Evolutionary conservation across 2,113 vertebrate species (phyloP), one percentile per base, ranked within the genome.

Genomic region (Siniperca chuatsi): DNA sequence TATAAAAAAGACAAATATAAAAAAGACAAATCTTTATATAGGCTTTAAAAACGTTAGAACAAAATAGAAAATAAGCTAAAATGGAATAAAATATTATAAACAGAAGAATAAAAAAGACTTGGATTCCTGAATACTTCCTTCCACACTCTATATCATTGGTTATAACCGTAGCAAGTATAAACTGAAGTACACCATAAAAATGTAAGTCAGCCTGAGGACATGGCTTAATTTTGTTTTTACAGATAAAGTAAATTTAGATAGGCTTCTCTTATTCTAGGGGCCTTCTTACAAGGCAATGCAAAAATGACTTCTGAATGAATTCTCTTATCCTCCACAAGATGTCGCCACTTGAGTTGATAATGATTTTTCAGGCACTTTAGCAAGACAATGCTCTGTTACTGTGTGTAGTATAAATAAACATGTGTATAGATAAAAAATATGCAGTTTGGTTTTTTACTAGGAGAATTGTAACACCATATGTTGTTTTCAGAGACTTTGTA

Each of bases 291-390:
- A 52, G 12, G 25, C 16, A 4, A 11, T 54, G 10, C 50, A 61
- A 12, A 18, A 64, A 46, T 44, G 1, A 8, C 15, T 29, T 29
- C 29, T 6, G 40, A 6, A 46, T 0, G 8, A 75, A 29, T 70
- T 78, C 44, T 60, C 25, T 25, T 37, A 35, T 21, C 6, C 0
- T 23, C 87, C 94, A 91, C 83, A 66, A 93, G 94, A 90, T 93
- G 95, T 67, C 92, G 40, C 83, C 29, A 83, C 8, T 0, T 71
- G 66, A 66, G 69, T 85, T 46, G 0, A 58, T 76, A 54, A 85
- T 77, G 8, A 46, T 25, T 20, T 55, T 44, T 37, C 0, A 3
- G 20, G 35, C 20, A 0, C 3, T 9, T 6, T 33, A 6, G 33
- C 37, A 18, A 15, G 6, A 4, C 62, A 23, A 16, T 15, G 4